Conservation (phyloP, 2,888 invertebrate species). For the Hydriomena furcata region DNA sequence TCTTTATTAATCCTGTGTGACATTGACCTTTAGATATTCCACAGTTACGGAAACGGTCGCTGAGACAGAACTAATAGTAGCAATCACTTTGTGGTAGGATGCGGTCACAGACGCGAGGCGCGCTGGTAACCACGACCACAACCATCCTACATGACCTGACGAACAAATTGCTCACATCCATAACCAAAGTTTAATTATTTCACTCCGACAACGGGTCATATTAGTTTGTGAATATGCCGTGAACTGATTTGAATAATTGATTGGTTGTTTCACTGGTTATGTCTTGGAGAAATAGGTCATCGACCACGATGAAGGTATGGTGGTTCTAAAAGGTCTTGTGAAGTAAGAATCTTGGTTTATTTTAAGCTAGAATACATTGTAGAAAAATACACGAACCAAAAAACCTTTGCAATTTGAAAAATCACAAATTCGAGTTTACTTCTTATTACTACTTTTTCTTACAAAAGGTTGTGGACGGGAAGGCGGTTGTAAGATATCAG, state of each 20-base stretch:
- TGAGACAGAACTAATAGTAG: neutral
- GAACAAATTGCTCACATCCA: conserved; percentile 10
- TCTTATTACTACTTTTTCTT: too few species aligned
- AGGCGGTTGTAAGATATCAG: too few species aligned
- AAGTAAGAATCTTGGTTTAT: too few species aligned
- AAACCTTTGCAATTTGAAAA: too few species aligned
- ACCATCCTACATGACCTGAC: conserved; percentile 11
- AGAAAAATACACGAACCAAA: too few species aligned
- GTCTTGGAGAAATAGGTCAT: too few species aligned
- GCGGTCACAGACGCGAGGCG: conserved; percentile 12
- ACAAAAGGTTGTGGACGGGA: too few species aligned
- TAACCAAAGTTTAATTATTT: neutral
- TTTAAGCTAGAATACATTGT: too few species aligned
- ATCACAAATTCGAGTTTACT: too few species aligned
- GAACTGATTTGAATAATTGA: neutral
- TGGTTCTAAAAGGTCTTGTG: too few species aligned
- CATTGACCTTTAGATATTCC: conserved; percentile 5
- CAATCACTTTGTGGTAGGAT: conserved; percentile 15
- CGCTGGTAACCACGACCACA: conserved; percentile 13
- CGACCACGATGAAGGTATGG: too few species aligned
- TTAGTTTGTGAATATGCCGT: conserved; percentile 19
- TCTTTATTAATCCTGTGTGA: neutral
- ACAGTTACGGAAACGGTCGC: conserved; percentile 7
- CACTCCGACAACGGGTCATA: neutral
- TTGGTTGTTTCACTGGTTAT: too few species aligned